Evolutionary conservation across 2,888 invertebrate species (phyloP).

Genomic region (Tupiocoris notatus): DNA sequence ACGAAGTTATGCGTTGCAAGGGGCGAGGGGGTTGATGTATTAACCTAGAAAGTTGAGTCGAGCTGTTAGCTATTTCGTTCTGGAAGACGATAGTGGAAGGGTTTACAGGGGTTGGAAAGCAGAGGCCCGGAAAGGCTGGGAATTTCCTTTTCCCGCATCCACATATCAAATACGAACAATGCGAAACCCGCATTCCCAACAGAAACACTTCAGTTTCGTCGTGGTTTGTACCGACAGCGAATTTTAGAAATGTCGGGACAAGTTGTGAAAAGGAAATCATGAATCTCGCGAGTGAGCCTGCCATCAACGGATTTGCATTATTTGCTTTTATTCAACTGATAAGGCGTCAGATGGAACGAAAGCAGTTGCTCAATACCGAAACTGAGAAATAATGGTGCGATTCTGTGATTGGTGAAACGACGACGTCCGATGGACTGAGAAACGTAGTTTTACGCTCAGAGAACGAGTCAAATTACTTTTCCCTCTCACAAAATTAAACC

Average conservation of each 20-base stretch:
- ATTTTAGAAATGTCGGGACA: no score
- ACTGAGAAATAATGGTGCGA: no score
- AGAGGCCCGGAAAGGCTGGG: not conserved
- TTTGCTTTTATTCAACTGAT: no score
- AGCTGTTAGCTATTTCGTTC: not conserved
- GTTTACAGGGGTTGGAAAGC: not conserved
- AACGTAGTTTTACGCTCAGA: no score
- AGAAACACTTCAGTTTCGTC: not conserved
- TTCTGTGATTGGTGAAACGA: no score
- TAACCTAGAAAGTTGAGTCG: constrained; percentile 13
- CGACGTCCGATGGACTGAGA: no score
- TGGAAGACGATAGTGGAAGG: not conserved
- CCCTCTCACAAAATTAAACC: no score
- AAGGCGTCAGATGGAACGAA: no score
- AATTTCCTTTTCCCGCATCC: not conserved
- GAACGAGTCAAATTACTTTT: no score
- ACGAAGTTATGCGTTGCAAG: not conserved
- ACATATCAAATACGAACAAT: not conserved
- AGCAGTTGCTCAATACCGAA: no score
- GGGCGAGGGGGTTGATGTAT: not conserved
- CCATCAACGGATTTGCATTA: no score
- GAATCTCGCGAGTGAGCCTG: no score
- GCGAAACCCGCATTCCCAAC: not conserved
- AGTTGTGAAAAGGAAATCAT: not conserved
- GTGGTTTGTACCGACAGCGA: not conserved